Evolutionary conservation across 2,888 invertebrate species (phyloP).

Genomic region (Nephrocerus scutellatus): DNA sequence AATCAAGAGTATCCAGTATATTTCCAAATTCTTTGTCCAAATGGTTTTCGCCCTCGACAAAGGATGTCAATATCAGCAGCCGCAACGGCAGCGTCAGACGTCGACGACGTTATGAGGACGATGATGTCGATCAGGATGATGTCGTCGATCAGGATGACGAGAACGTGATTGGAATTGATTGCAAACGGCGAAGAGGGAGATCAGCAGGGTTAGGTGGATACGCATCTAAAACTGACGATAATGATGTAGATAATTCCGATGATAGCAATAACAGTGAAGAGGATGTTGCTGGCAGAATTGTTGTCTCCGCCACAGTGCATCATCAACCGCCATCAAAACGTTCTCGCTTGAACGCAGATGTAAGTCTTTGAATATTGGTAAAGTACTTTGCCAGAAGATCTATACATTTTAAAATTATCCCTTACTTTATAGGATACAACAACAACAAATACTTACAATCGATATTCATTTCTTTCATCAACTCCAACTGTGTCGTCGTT

Average conservation of each 20-base stretch:
- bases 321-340: constrained; percentile 25
- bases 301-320: constrained; percentile 2
- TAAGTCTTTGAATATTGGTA: constrained; percentile 13
- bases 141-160: constrained; percentile 19
- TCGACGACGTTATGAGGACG: constrained; percentile 35
- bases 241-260: constrained; percentile 24
- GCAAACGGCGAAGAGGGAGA: constrained; percentile 10
- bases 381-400: neutral
- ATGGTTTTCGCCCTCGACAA: constrained; percentile 42
- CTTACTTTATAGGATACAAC: neutral
- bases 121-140: constrained; percentile 28
- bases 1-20: constrained; percentile 42
- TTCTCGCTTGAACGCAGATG: constrained; percentile 23
- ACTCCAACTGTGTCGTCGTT: constrained; percentile 20
- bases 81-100: constrained; percentile 30
- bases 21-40: constrained; percentile 39
- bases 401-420: constrained; percentile 10
- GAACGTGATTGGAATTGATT: constrained; percentile 22
- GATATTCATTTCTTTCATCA: constrained; percentile 24
- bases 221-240: constrained; percentile 25
- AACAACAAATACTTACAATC: constrained; percentile 4
- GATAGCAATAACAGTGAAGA: constrained; percentile 31
- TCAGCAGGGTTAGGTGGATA: constrained; percentile 26
- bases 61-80: constrained; percentile 13
- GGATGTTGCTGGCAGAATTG: constrained; percentile 10